Percentiles rank a stretch among this genome's conserved stretches.
Evolutionary conservation across 2,113 vertebrate genomes (phyloP).

Genomic region (Psittacus erithacus): DNA sequence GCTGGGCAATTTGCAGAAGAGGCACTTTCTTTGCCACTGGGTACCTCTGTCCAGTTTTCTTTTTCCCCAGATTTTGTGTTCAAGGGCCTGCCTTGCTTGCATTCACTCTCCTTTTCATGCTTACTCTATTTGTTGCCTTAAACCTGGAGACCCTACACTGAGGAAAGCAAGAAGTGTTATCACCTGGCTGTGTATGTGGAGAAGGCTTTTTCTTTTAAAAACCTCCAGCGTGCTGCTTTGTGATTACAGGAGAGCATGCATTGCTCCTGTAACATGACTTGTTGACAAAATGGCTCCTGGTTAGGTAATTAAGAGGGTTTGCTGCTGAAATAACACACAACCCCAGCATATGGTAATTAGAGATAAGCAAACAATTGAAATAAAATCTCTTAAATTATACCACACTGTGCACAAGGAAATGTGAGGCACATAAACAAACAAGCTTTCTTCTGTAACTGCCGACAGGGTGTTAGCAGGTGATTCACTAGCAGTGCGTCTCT

Average conservation of each 20-base stretch:
- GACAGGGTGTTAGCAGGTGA: background rate
- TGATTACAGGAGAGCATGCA: background rate
- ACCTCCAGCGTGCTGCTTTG: background rate
- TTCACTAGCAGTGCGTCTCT: background rate
- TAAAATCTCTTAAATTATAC: background rate
- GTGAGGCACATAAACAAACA: background rate
- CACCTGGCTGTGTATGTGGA: rapidly evolving
- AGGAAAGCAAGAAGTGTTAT: rapidly evolving
- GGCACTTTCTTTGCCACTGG: background rate
- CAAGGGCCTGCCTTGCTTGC: background rate
- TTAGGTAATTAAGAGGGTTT: background rate
- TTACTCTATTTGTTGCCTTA: background rate
- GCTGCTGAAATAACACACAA: background rate
- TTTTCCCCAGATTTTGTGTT: background rate
- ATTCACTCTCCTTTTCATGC: background rate
- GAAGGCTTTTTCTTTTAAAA: background rate
- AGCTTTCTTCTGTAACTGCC: background rate
- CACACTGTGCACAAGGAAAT: background rate
- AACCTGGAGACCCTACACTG: background rate
- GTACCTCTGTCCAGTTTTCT: background rate
- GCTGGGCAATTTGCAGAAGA: background rate
- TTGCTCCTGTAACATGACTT: background rate
- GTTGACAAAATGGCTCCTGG: background rate
- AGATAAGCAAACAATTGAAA: background rate
- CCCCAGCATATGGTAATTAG: background rate